A percentile compares a stretch with the other conserved stretches of the same genome.
Evolutionary conservation across 2,888 invertebrate species (phyloP).

Genomic region (Cantharis lateralis): DNA sequence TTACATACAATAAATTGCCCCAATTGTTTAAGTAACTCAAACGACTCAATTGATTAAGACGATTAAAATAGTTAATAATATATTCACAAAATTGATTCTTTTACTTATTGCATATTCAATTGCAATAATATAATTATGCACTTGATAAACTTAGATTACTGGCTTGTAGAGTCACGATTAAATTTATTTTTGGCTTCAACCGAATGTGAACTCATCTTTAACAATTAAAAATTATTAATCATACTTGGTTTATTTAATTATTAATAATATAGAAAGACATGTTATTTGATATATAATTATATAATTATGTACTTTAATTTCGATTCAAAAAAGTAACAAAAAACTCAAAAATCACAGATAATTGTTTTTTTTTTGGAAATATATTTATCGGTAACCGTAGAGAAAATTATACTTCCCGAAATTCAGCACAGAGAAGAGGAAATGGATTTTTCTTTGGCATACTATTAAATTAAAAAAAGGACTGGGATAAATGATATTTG

Average conservation of each 20-base stretch:
- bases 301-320: no score
- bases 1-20: neutral
- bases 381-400: no score
- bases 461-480: no score
- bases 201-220: neutral
- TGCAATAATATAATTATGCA: neutral
- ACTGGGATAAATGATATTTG: no score
- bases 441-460: no score
- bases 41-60: neutral
- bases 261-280: neutral
- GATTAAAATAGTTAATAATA: neutral
- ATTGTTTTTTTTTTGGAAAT: no score
- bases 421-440: no score
- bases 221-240: neutral
- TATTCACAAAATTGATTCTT: neutral
- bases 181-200: neutral
- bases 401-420: no score
- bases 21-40: neutral
- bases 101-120: neutral
- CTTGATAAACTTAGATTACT: neutral
- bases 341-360: no score
- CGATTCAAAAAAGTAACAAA: no score
- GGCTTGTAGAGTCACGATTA: neutral
- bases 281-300: neutral
- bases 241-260: neutral